A percentile compares a stretch with the other conserved stretches of the same genome.
Conservation (phyloP, 2,888 invertebrate species). For the Cryptocephalus moraei region DNA sequence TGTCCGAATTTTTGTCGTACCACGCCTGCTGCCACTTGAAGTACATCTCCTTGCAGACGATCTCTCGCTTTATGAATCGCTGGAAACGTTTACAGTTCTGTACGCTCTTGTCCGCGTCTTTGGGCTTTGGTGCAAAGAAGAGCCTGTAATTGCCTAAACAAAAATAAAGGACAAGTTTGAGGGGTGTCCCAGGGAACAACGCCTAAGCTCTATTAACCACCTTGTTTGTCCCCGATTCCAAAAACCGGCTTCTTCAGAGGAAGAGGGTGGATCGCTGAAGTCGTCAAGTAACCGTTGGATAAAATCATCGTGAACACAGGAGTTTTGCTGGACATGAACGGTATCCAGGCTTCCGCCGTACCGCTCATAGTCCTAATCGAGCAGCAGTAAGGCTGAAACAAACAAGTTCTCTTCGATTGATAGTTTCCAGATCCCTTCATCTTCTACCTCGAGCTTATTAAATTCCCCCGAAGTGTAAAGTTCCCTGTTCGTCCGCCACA, state of each 20-base stretch:
- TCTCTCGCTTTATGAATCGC: constrained; percentile 43
- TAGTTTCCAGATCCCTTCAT: constrained; percentile 39
- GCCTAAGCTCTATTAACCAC: too few species aligned
- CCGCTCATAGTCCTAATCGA: constrained; percentile 15
- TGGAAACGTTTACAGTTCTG: constrained; percentile 17
- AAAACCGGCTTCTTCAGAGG: constrained; percentile 47
- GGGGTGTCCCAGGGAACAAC: too few species aligned
- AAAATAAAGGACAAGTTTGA: too few species aligned
- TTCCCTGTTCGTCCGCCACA: constrained; percentile 53
- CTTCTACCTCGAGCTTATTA: constrained; percentile 40
- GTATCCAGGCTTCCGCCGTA: constrained; percentile 65
- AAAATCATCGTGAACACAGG: constrained; percentile 14
- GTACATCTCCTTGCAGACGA: constrained; percentile 43
- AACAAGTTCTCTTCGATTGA: neutral
- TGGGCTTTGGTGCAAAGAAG: too few species aligned
- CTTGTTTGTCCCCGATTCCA: constrained; percentile 56
- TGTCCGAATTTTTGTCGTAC: constrained; percentile 37
- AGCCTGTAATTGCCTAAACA: too few species aligned
- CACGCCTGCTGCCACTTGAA: constrained; percentile 53
- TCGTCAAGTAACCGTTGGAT: constrained; percentile 20
- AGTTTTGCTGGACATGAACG: constrained; percentile 57
- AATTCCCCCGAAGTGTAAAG: constrained; percentile 57
- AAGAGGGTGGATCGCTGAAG: constrained; percentile 19
- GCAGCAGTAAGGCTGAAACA: constrained; percentile 16
- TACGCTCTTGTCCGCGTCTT: too few species aligned